phyloP scores from a whole-genome alignment of 2,113 vertebrate species.

The Corythaeola cristata region DNA sequence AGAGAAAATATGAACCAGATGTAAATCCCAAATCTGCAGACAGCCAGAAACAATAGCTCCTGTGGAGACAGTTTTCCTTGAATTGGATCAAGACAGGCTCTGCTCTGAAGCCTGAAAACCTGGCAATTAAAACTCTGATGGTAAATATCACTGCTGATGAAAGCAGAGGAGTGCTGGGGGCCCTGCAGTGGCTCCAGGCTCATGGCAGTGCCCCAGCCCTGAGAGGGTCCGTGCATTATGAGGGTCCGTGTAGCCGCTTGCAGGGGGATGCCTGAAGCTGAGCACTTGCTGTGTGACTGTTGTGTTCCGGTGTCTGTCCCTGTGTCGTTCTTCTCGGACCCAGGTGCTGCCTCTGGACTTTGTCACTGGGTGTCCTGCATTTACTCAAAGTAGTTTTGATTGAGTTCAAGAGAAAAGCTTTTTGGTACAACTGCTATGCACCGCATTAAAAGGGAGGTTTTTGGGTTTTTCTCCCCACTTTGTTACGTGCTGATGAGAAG shows the following conservation, averaged over 20 bases:
- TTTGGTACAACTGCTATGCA: not conserved
- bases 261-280: not conserved
- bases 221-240: fast-evolving
- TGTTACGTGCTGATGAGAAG: not conserved
- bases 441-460: not conserved
- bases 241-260: fast-evolving
- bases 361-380: not conserved
- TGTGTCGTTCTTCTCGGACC: fast-evolving
- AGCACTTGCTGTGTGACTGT: not conserved
- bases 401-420: not conserved
- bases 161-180: not conserved
- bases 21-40: not conserved
- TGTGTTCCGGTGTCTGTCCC: not conserved
- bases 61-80: not conserved
- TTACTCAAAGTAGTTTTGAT: not conserved
- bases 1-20: constrained; percentile 9
- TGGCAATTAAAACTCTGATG: not conserved
- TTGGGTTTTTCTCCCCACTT: not conserved
- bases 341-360: not conserved
- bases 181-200: not conserved
- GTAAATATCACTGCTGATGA: not conserved
- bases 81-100: not conserved
- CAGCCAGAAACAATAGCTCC: constrained; percentile 23
- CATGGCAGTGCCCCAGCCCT: not conserved
- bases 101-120: not conserved